Evolutionary conservation across 2,888 invertebrate species (phyloP).

Genomic region (Acanthosepion esculentum): DNA sequence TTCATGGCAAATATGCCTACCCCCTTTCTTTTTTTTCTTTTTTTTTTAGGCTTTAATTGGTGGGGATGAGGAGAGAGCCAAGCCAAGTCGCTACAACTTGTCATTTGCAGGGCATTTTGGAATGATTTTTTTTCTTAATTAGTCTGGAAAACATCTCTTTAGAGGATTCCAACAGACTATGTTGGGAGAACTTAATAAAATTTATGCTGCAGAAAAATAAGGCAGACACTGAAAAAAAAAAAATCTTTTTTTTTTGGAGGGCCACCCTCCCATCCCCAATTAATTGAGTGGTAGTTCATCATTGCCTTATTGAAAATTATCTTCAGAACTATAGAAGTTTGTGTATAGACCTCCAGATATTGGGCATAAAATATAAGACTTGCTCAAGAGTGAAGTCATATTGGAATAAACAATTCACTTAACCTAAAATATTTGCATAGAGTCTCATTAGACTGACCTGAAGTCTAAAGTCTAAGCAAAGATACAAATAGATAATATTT

Average conservation of each 20-base stretch:
- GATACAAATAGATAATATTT: background rate
- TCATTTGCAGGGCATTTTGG: background rate
- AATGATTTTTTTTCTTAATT: background rate
- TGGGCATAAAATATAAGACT: background rate
- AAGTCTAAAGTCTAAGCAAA: background rate
- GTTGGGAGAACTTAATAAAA: background rate
- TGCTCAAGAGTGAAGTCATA: background rate
- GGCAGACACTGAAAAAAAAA: background rate
- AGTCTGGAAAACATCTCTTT: slow-evolving; percentile 1
- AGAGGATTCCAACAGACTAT: background rate
- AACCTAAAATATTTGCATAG: background rate
- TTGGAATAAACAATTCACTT: background rate
- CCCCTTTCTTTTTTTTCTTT: background rate
- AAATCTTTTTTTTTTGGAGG: background rate
- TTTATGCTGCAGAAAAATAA: background rate
- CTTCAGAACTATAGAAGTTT: too few relatives aligned
- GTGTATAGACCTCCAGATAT: too few relatives aligned
- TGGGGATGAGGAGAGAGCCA: background rate
- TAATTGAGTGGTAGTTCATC: background rate
- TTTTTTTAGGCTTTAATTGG: background rate
- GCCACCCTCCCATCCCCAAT: background rate
- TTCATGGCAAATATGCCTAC: background rate
- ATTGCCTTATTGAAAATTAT: background rate
- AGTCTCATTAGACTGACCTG: background rate
- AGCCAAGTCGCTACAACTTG: background rate